phyloP scores from a whole-genome alignment of 2,113 vertebrate species.

The Catharus fuscescens region DNA sequence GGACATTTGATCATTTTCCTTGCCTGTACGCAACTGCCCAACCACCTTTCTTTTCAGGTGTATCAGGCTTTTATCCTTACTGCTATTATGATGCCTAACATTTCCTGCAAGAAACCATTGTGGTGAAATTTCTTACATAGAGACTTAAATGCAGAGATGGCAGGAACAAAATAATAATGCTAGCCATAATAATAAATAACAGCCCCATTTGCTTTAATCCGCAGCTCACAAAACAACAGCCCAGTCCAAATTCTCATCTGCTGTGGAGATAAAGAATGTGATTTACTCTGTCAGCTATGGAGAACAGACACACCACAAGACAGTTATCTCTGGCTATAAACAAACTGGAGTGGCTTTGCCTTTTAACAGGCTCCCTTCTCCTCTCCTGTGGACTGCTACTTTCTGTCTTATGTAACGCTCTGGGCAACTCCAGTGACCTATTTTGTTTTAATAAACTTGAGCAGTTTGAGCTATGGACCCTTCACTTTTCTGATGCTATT shows the following conservation, averaged over 20 bases:
- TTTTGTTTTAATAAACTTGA: conserved; percentile 61
- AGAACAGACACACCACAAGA: conserved; percentile 43
- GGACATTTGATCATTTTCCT: background rate
- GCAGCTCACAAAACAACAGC: conserved; percentile 23
- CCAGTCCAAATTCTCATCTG: conserved; percentile 53
- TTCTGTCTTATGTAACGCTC: conserved; percentile 49
- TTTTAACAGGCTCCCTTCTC: conserved; percentile 58
- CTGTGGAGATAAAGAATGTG: conserved; percentile 36
- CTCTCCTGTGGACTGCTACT: conserved; percentile 34
- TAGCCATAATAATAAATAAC: conserved; percentile 47
- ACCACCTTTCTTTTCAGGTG: background rate
- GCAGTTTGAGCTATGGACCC: conserved; percentile 30
- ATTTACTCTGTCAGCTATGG: conserved; percentile 49
- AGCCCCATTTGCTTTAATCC: conserved; percentile 25
- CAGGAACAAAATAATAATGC: conserved; percentile 9
- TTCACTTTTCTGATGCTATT: background rate
- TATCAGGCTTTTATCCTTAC: background rate
- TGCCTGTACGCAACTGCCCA: background rate
- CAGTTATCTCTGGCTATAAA: conserved; percentile 41
- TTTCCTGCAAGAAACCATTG: background rate
- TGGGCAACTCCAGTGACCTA: conserved; percentile 43
- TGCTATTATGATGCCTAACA: background rate
- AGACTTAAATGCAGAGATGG: background rate
- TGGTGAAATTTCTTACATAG: background rate
- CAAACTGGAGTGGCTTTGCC: conserved; percentile 53